Percentiles rank a stretch among this genome's conserved stretches.
phyloP scores from a whole-genome alignment of 2,797 vertebrate genomes.

The Peromyscus aztecus region DNA sequence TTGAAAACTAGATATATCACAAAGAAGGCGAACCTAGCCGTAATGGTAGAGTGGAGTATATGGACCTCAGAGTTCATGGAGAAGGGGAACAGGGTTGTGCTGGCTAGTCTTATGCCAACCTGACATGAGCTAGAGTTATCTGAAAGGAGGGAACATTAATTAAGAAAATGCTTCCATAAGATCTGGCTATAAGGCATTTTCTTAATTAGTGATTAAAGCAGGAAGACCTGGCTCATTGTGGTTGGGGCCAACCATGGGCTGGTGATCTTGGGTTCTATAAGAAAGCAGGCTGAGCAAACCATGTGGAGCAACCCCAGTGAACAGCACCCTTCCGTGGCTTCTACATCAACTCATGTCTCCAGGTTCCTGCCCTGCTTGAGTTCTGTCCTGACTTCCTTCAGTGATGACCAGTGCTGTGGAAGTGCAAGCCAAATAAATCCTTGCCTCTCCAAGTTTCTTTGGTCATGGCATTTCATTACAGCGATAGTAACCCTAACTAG shows the following conservation, averaged over 20 bases:
- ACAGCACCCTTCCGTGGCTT: background rate
- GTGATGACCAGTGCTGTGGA: background rate
- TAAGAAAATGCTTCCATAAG: background rate
- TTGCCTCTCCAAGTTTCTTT: background rate
- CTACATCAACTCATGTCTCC: background rate
- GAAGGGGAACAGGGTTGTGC: background rate
- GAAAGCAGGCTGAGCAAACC: background rate
- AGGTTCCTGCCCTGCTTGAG: background rate
- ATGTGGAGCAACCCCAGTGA: background rate
- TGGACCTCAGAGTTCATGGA: too few species aligned
- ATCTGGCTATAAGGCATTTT: background rate
- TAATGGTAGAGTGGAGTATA: background rate
- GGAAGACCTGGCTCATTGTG: background rate
- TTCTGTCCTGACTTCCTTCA: background rate
- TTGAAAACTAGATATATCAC: background rate
- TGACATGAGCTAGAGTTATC: background rate
- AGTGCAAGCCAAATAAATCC: background rate
- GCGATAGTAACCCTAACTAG: too few species aligned
- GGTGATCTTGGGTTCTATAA: background rate
- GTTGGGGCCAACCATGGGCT: background rate
- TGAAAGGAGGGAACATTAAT: background rate
- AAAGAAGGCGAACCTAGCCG: background rate
- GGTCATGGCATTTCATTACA: background rate
- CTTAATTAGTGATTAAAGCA: background rate
- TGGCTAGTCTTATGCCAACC: too few species aligned